Evolutionary conservation across 2,888 invertebrate genomes (phyloP), one percentile per base, ranked within the genome.

Genomic region (Ormyrus rosae): DNA sequence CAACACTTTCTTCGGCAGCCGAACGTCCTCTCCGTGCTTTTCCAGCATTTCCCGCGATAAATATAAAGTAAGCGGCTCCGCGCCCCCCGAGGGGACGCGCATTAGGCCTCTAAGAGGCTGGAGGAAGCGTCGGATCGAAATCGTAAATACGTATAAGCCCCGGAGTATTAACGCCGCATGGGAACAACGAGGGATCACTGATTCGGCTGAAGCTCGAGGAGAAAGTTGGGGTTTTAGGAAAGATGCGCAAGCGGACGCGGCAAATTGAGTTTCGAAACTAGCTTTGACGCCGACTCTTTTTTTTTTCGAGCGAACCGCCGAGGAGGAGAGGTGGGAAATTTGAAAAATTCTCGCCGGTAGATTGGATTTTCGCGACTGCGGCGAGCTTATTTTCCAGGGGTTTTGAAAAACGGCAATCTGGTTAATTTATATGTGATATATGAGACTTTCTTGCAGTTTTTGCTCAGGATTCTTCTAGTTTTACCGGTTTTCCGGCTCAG

Each of bases 1-100:
- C 76, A 71, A 72, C 76, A 76, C 76, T 77, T 80, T 80, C 80
- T 72, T 80, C 71, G 13, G 6, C 4, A 8, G 0, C 7, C 64
- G 55, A 34, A 13, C 55, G 34, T 34, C 34, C 34, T 67, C 56
- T 67, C 56, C 60, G 13, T 46, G 11, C 50, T 4, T 74, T 69
- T 63, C 51, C 63, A 48, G 34, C 46, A 7, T 46, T 64, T 70
- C 65, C 56, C 74, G 11, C 67, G 72, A 67, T 60, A 63, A 65
- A 3, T 34, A 51, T 19, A 19, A 72, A 69, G 45, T 69, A 10
- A 58, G 75, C 60, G 19, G 19, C 51, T 53, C 58, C 11, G 13
- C 51, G 67, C 73, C 48, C 46, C 2, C 50, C 55, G 53, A 8
- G 9, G 53, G 5, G n/a, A 46, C 53, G 8, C 67, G 50, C 34